These are phyloP conservation scores for Oxyteleia sp. DNA, from an alignment of 2,888 invertebrate species.

Conservation along the genomic window DNA sequence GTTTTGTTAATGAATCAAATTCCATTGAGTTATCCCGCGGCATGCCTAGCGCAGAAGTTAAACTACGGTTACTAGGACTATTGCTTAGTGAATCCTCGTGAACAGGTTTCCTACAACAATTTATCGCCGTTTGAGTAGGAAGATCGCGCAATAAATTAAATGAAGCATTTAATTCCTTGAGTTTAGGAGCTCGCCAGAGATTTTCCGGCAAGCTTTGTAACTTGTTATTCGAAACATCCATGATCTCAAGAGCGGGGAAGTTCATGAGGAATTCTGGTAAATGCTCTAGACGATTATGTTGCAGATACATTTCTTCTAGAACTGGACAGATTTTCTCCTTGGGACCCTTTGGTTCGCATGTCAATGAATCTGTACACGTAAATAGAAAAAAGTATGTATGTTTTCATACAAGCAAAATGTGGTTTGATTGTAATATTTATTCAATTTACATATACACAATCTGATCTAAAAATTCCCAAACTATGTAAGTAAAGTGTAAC, in stretches of 20 bases:
- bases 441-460: no score
- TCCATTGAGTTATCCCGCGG: constrained; percentile 85
- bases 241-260: constrained; percentile 92
- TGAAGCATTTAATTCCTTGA: constrained; percentile 96
- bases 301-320: constrained; percentile 96
- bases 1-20: constrained; percentile 85
- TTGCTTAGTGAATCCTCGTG: constrained; percentile 82
- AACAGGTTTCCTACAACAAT: constrained; percentile 79
- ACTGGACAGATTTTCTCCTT: constrained; percentile 92
- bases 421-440: no score
- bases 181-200: constrained; percentile 95
- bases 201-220: constrained; percentile 93
- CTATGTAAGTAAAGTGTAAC: no score
- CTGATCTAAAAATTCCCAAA: no score
- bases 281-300: constrained; percentile 95
- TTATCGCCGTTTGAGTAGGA: constrained; percentile 87
- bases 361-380: constrained; percentile 89
- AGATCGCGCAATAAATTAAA: constrained; percentile 95
- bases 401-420: no score
- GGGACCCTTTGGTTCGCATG: constrained; percentile 86
- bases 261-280: constrained; percentile 94
- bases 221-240: constrained; percentile 98
- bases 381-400: no score
- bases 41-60: constrained; percentile 80
- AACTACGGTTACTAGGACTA: constrained; percentile 82